These are phyloP conservation scores for Drosophila kanekoi DNA, from an alignment of 2,888 invertebrate species.

Conservation along the genomic window DNA sequence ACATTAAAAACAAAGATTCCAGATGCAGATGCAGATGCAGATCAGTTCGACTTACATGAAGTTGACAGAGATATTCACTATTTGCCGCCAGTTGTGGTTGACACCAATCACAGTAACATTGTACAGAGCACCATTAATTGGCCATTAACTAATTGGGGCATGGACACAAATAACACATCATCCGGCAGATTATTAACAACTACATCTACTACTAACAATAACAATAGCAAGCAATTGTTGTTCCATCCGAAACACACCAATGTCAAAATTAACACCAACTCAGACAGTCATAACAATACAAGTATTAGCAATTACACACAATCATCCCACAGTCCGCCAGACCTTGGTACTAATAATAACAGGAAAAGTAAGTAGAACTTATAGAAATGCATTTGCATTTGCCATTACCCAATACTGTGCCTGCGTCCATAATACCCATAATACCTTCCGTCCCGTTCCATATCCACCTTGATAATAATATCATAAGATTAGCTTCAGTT, in stretches of 20 bases:
- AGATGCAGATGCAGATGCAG: constrained; percentile 46
- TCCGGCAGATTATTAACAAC: constrained; percentile 16
- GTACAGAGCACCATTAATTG: constrained; percentile 83
- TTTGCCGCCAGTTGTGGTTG: constrained; percentile 73
- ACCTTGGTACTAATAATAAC: constrained; percentile 84
- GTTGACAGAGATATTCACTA: constrained; percentile 49
- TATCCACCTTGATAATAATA: background rate
- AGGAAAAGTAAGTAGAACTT: constrained; percentile 68
- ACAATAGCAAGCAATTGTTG: constrained; percentile 60
- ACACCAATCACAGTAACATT: constrained; percentile 82
- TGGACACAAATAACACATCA: constrained; percentile 25
- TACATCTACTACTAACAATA: constrained; percentile 15
- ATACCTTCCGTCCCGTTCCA: too few relatives aligned
- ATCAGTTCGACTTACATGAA: constrained; percentile 40
- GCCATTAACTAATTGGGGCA: constrained; percentile 54
- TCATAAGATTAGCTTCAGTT: too few relatives aligned
- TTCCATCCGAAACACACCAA: constrained; percentile 74
- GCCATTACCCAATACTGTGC: constrained; percentile 2
- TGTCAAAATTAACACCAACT: constrained; percentile 71
- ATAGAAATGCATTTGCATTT: constrained; percentile 24
- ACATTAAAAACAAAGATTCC: constrained; percentile 23
- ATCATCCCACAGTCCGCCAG: constrained; percentile 87
- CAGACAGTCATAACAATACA: constrained; percentile 57
- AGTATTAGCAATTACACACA: constrained; percentile 73
- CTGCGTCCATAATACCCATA: background rate